Evolutionary conservation across 2,888 invertebrate species (phyloP), one percentile per base, ranked within the genome.

Genomic region (Mythimna pallens): DNA sequence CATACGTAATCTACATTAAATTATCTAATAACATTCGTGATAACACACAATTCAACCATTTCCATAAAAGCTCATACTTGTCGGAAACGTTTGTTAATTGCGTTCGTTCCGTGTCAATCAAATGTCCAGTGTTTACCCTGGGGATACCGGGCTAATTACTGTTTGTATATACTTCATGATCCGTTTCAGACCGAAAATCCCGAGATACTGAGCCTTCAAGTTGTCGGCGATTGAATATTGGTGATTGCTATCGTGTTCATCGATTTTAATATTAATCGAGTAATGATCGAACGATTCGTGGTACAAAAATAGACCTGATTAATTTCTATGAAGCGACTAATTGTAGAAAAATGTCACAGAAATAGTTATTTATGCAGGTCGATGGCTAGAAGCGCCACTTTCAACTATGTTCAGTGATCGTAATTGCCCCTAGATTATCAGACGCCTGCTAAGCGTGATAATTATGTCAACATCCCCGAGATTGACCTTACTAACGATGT

Each of bases 11-110:
- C 57, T 64, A 57, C 65, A 66, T 36, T 36, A 36, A 36, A 36
- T 84, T 69, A 84, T 57, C 52, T 69, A 84, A 80, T 84, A 64
- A 81, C 81, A 75, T 80, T 83, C 62, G 76, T 84, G 76, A 80
- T 64, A 69, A 55, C 34, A 63, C 63, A 63, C 63, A 63, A 64
- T 84, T 76, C 63, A 63, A 65, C 63, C 30, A 55, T 81, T 80
- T 80, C 81, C 43, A 40, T 75, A 43, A 84, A 81, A 81, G 57
- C 68, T 71, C 69, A 36, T 54, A 58, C 30, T 70, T 30, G 59
- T 50, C 76, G 66, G 81, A 55, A 84, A 64, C 84, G 71, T 58
- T 84, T 81, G 70, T 75, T 84, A 81, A 82, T 70, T 71, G 77
- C 52, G 50, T 70, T 67, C 71, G 78, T 75, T 81, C 68, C 69